phyloP scores from a whole-genome alignment of 2,113 vertebrate species.

The Clarias batrachus region DNA sequence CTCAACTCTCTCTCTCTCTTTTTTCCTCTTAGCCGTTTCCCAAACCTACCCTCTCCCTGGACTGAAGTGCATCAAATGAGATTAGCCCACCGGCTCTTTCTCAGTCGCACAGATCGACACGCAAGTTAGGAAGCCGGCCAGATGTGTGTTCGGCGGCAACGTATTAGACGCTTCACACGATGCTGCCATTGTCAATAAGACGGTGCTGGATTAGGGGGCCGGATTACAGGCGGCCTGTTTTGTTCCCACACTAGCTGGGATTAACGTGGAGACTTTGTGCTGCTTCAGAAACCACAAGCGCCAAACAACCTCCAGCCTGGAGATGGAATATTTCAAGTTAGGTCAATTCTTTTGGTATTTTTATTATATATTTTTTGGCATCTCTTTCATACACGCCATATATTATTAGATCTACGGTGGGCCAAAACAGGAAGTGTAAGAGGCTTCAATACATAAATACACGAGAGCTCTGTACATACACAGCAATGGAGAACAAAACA shows the following conservation, averaged over 20 bases:
- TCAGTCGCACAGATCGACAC: conserved; percentile 50
- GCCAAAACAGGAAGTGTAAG: background rate
- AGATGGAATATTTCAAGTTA: conserved; percentile 29
- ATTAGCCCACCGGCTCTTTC: conserved; percentile 50
- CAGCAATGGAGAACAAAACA: background rate
- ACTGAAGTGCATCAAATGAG: conserved; percentile 55
- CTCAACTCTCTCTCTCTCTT: background rate
- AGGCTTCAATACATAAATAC: background rate
- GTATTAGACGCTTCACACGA: conserved; percentile 55
- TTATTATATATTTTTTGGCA: background rate
- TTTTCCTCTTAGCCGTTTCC: conserved; percentile 22
- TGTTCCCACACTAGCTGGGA: conserved; percentile 48
- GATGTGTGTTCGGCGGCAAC: conserved; percentile 51
- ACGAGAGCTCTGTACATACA: background rate
- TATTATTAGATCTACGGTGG: background rate
- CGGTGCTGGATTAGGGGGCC: conserved; percentile 49
- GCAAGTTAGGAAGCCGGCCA: conserved; percentile 55
- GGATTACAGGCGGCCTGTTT: conserved; percentile 51
- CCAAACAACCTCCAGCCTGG: conserved; percentile 33
- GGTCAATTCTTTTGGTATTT: background rate
- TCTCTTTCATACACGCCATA: background rate
- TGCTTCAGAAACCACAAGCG: conserved; percentile 40
- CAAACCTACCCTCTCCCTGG: conserved; percentile 17
- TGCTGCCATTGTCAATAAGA: conserved; percentile 47
- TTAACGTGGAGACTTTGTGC: conserved; percentile 47